These are phyloP conservation scores for Hassar affinis DNA, from an alignment of 2,113 vertebrate species.

Conservation along the genomic window DNA sequence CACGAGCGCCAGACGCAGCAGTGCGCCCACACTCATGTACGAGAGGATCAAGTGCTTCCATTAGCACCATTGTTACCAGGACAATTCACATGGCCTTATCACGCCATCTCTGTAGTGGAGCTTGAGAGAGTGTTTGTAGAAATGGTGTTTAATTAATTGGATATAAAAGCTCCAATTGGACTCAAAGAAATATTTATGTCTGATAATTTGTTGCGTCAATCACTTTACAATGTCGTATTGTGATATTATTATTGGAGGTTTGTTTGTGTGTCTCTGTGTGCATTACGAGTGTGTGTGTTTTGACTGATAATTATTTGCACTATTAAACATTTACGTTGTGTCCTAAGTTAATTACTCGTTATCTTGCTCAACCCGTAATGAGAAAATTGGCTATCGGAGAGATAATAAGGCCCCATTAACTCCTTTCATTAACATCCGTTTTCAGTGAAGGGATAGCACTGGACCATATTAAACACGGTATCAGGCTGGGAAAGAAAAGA, in stretches of 20 bases:
- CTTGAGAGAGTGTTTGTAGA: background rate
- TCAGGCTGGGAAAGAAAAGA: background rate
- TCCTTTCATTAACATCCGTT: slow-evolving; percentile 1
- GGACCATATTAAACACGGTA: background rate
- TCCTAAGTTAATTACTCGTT: slow-evolving; percentile 15
- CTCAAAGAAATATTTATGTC: slow-evolving; percentile 3
- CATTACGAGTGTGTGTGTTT: background rate
- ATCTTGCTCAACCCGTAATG: slow-evolving; percentile 2
- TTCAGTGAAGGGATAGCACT: background rate
- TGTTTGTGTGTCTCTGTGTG: background rate
- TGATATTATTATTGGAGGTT: background rate
- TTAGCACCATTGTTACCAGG: background rate
- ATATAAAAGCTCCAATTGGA: background rate
- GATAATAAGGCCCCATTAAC: slow-evolving; percentile 22
- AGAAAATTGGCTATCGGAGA: background rate
- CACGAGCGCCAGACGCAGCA: background rate
- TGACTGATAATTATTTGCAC: slow-evolving; percentile 18
- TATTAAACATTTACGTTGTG: slow-evolving; percentile 10
- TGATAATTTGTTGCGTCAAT: slow-evolving; percentile 17
- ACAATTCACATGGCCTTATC: background rate
- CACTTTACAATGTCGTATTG: slow-evolving; percentile 6
- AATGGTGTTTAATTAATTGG: slow-evolving; percentile 9
- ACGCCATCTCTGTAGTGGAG: no score
- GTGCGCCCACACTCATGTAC: background rate
- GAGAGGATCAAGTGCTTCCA: slow-evolving; percentile 7